These are phyloP conservation scores for Prosapia bicincta DNA, from an alignment of 2,888 invertebrate species.

Conservation along the genomic window DNA sequence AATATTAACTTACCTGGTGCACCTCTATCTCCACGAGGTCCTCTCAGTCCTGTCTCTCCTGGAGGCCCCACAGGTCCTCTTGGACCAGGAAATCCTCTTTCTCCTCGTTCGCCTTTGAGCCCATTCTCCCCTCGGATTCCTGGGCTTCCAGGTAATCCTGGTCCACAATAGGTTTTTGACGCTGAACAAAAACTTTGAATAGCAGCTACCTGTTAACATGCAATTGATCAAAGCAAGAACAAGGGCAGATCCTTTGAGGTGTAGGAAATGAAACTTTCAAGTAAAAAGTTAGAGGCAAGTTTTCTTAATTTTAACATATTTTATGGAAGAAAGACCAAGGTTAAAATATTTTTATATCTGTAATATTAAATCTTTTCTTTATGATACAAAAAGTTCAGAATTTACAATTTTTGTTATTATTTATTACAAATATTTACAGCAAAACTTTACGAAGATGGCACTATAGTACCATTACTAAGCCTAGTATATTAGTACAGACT, in stretches of 20 bases:
- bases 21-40: slow-evolving; percentile 65
- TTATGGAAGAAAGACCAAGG: too few species aligned
- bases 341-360: background rate
- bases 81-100: slow-evolving; percentile 57
- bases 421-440: too few species aligned
- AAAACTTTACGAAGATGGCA: too few species aligned
- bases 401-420: too few species aligned
- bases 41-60: slow-evolving; percentile 67
- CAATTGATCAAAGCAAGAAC: background rate
- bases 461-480: too few species aligned
- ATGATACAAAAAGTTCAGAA: too few species aligned
- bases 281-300: background rate
- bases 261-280: slow-evolving; percentile 41
- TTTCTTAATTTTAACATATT: background rate
- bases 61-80: slow-evolving; percentile 65
- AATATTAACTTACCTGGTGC: slow-evolving; percentile 44
- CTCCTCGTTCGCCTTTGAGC: slow-evolving; percentile 44
- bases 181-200: slow-evolving; percentile 82
- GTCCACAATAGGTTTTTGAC: slow-evolving; percentile 71
- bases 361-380: background rate
- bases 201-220: slow-evolving; percentile 62
- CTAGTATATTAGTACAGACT: too few species aligned
- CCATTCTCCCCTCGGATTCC: slow-evolving; percentile 43
- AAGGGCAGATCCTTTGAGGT: too few species aligned
- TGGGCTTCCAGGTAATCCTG: slow-evolving; percentile 49